phyloP scores from a whole-genome alignment of 2,113 vertebrate genomes.

The Nibea albiflora region DNA sequence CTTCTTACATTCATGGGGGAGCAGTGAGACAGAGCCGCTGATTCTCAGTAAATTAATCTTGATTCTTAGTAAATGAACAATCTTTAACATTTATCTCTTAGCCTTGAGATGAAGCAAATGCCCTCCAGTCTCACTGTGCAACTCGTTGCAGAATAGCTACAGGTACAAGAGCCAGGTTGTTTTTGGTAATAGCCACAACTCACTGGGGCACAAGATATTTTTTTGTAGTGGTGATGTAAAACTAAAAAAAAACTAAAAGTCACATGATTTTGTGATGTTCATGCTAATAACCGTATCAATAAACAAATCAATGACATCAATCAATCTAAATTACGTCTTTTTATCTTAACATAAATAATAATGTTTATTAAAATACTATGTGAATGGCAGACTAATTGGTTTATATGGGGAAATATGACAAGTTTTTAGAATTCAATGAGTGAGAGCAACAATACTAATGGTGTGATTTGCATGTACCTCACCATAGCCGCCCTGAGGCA shows the following conservation, averaged over 20 bases:
- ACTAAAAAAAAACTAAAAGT: neutral
- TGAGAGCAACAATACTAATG: neutral
- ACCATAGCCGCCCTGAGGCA: neutral
- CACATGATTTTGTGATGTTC: neutral
- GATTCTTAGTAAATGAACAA: constrained; percentile 46
- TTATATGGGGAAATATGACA: neutral
- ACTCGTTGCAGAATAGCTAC: constrained; percentile 1
- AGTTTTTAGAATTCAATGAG: neutral
- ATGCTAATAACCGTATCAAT: neutral
- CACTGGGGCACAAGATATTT: neutral
- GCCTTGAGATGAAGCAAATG: neutral
- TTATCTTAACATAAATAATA: neutral
- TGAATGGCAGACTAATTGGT: neutral
- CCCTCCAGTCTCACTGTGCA: constrained; percentile 6
- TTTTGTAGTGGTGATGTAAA: neutral
- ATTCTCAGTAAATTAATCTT: constrained; percentile 16
- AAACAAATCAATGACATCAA: neutral
- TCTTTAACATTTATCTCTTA: constrained; percentile 32
- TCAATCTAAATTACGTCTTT: neutral
- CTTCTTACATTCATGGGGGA: neutral
- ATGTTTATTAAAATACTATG: neutral
- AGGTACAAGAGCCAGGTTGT: constrained; percentile 5
- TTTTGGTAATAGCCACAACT: constrained; percentile 5
- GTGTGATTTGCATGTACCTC: constrained; percentile 34
- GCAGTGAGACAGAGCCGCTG: neutral